Base-by-base conservation (phyloP, 2,888 invertebrate species). In the Hyposoter didymator region DNA sequence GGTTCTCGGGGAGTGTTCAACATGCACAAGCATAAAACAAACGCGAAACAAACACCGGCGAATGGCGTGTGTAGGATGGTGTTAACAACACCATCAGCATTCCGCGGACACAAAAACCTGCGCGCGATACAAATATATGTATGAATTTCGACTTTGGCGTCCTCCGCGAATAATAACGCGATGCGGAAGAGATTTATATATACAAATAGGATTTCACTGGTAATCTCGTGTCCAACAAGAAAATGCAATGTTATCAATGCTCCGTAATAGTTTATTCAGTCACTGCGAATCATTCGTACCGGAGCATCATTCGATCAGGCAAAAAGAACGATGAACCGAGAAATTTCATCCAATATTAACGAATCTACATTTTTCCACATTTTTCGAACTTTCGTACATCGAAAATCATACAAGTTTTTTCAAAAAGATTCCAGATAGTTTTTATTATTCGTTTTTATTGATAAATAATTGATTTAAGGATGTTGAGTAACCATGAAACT, bases 11-110 rank as follows among this genome's bases (percentile, higher is more conserved):
- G 55, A 19, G 14, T 67, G n/a, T 10, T 62, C 35, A 45, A 49
- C 55, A 67, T 22, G 45, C 55, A 10, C 59, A 43, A 66, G 75
- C 55, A 75, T 81, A 70, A 59, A 62, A 70, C 69, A 70, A 78
- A 70, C 70, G 19, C 43, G 78, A 35, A 49, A 67, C 19, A 55
- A 74, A 79, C 59, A 59, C 35, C 8, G 14, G 5, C 19, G 19
- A 47, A 32, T 43, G 22, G 19, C 7, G 49, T n/a, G 52, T 64
- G 73, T 64, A 73, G 22, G 47, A 35, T 7, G 66, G 22, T 75
- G 59, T 67, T 82, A 39, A 81, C 66, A 84, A 78, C 70, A 59
- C 32, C 67, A 86, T 86, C 80, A 84, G 84, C 73, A 86, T 84
- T 81, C 69, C 69, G 10, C 69, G 10, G 49, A 74, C 43, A 55